Evolutionary conservation across 2,113 vertebrate species (phyloP).

Genomic region (Alethe diademata): DNA sequence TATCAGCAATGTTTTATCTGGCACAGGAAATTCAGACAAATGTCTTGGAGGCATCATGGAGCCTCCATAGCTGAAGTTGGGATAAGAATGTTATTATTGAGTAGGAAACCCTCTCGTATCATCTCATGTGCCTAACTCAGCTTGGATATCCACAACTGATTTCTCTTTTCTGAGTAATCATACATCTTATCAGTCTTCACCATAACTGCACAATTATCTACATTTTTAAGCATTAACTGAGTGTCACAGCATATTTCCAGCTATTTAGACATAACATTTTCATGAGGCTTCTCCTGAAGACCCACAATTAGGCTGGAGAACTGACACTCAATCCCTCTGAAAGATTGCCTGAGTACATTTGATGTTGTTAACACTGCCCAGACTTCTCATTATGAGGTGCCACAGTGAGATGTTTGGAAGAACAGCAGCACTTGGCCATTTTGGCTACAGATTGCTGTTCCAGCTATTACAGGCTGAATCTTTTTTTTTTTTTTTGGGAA

Average conservation of each 20-base stretch:
- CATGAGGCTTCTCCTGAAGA: not conserved
- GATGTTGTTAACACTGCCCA: not conserved
- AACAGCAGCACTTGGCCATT: not conserved
- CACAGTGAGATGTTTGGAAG: not conserved
- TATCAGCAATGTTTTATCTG: not conserved
- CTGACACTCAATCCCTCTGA: not conserved
- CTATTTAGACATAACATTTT: not conserved
- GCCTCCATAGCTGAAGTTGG: not conserved
- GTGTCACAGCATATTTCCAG: not conserved
- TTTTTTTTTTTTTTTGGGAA: not conserved
- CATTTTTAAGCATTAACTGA: not conserved
- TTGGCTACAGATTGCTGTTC: not conserved
- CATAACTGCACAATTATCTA: not conserved
- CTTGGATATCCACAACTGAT: not conserved
- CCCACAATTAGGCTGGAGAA: not conserved
- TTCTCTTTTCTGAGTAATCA: not conserved
- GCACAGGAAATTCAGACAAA: not conserved
- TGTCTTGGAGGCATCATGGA: not conserved
- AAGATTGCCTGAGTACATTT: not conserved
- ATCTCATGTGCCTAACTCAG: not conserved
- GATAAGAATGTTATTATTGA: not conserved
- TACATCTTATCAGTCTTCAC: not conserved
- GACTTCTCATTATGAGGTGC: not conserved
- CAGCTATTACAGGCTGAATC: not conserved
- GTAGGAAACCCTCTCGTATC: not conserved